A percentile compares a stretch with the other conserved stretches of the same genome.
These are phyloP conservation scores for Lamellibrachia satsuma DNA, from an alignment of 2,888 invertebrate genomes.

Conservation along the genomic window DNA sequence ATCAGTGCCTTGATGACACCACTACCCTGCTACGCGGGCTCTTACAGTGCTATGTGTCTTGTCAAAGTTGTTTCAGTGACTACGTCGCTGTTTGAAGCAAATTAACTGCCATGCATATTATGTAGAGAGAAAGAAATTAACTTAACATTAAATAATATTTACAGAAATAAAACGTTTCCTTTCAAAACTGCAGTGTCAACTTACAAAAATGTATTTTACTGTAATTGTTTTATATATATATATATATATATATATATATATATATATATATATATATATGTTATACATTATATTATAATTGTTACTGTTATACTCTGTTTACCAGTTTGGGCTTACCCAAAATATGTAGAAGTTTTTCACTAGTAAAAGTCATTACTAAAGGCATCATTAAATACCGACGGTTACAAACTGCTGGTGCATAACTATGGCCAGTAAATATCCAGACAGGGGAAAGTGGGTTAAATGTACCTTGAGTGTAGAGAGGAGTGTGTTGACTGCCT, in stretches of 20 bases:
- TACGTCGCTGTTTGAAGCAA: not conserved
- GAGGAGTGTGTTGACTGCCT: constrained; percentile 76
- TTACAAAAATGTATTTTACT: no score
- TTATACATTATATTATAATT: no score
- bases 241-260: no score
- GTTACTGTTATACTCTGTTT: not conserved
- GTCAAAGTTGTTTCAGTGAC: not conserved
- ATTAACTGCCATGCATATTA: not conserved
- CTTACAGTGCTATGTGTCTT: not conserved
- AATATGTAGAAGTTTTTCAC: not conserved
- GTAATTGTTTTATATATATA: no score
- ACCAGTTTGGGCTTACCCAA: not conserved
- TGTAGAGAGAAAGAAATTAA: not conserved
- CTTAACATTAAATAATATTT: not conserved
- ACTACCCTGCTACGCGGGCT: not conserved
- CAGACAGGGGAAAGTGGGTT: constrained; percentile 14
- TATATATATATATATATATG: no score
- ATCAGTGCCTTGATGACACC: not conserved
- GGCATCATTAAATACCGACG: not conserved
- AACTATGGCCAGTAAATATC: not conserved
- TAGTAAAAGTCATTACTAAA: not conserved
- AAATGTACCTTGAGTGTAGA: constrained; percentile 74
- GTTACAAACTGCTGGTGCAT: not conserved
- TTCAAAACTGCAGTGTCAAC: no score
- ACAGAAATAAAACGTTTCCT: no score